A percentile compares a stretch with the other conserved stretches of the same genome.
These are phyloP conservation scores for Trissolcus basalis DNA, from an alignment of 1,140 invertebrate species.

Conservation along the genomic window DNA sequence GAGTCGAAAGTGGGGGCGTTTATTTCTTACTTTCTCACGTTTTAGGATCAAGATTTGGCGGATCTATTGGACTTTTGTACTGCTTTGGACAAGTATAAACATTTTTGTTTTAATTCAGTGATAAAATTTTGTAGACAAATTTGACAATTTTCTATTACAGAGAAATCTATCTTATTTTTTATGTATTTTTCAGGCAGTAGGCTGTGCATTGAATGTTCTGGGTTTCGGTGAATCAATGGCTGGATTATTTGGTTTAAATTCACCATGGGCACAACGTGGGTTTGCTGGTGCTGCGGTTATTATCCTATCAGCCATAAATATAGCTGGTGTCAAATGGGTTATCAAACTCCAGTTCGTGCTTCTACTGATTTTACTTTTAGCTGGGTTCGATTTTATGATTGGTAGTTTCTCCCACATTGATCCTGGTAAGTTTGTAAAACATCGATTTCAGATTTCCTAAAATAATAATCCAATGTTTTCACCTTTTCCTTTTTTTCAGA, in stretches of 20 bases:
- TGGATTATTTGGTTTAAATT: slow-evolving; percentile 84
- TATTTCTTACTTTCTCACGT: slow-evolving; percentile 97
- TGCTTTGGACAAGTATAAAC: slow-evolving; percentile 95
- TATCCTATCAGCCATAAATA: slow-evolving; percentile 89
- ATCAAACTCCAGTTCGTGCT: slow-evolving; percentile 93
- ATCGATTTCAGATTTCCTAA: no score
- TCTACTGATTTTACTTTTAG: slow-evolving; percentile 87
- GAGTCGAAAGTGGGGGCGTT: slow-evolving; percentile 95
- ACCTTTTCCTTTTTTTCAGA: slow-evolving; percentile 73
- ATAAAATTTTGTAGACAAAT: no score
- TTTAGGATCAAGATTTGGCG: slow-evolving; percentile 93
- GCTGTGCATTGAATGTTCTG: slow-evolving; percentile 93
- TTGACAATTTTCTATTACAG: no score
- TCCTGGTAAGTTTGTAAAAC: slow-evolving; percentile 75
- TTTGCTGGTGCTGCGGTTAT: slow-evolving; percentile 89
- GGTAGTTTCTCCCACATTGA: slow-evolving; percentile 87
- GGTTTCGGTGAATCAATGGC: slow-evolving; percentile 98
- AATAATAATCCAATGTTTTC: background rate
- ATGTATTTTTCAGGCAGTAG: slow-evolving; percentile 85
- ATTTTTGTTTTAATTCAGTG: slow-evolving; percentile 19
- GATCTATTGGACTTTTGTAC: slow-evolving; percentile 93
- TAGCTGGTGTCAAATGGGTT: slow-evolving; percentile 95
- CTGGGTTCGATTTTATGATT: slow-evolving; percentile 91
- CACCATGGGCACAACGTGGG: slow-evolving; percentile 85
- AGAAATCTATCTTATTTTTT: no score